Evolutionary conservation across 2,797 vertebrate genomes (phyloP).

Genomic region (Gymnothorax javanicus): DNA sequence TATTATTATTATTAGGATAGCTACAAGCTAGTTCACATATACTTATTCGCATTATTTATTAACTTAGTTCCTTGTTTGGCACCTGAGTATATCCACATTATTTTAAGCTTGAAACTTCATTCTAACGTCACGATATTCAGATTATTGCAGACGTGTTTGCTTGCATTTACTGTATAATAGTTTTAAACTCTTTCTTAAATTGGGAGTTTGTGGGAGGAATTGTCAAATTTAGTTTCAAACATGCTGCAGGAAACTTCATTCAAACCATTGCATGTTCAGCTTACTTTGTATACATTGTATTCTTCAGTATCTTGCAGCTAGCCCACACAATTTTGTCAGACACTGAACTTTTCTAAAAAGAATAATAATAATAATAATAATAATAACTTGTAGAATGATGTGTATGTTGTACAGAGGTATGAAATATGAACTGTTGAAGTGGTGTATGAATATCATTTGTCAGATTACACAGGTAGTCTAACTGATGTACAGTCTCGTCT

Average conservation of each 20-base stretch:
- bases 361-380: not conserved
- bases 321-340: too few species aligned
- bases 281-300: not conserved
- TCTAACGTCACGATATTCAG: too few species aligned
- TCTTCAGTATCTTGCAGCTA: too few species aligned
- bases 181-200: too few species aligned
- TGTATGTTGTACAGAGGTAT: not conserved
- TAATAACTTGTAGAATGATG: not conserved
- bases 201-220: too few species aligned
- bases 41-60: too few species aligned
- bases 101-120: too few species aligned
- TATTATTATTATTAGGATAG: not conserved
- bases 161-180: too few species aligned
- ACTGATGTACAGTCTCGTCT: not conserved
- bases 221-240: not conserved
- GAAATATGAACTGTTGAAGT: not conserved
- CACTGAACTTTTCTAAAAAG: not conserved
- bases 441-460: too few species aligned
- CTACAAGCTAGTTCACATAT: too few species aligned
- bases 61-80: too few species aligned
- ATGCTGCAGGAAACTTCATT: not conserved
- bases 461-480: not conserved
- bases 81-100: too few species aligned
- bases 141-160: not conserved
- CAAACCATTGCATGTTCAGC: not conserved